phyloP scores from a whole-genome alignment of 2,113 vertebrate species.

The Cichladusa arquata region DNA sequence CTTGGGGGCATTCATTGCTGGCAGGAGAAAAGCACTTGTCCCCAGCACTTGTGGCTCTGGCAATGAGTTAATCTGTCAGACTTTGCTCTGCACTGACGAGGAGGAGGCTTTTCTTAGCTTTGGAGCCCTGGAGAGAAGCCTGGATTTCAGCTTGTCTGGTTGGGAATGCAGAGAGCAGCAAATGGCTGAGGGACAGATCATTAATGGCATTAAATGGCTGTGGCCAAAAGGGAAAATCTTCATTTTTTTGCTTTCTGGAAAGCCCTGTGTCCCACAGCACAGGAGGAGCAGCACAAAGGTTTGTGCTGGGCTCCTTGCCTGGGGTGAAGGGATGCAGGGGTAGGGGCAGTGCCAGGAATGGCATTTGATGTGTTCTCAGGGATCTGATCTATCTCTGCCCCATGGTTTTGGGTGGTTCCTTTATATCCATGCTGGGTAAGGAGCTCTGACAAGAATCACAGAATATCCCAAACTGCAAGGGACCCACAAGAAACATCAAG shows the following conservation, averaged over 20 bases:
- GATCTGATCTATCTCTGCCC: background rate
- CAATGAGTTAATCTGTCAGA: background rate
- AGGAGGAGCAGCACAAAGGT: background rate
- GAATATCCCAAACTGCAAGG: background rate
- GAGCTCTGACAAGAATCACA: background rate
- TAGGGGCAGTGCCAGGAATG: background rate
- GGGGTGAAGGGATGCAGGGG: background rate
- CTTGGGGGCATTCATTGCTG: background rate
- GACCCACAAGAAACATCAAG: accelerated
- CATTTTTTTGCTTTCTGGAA: background rate
- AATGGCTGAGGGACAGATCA: background rate
- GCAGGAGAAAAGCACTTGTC: background rate
- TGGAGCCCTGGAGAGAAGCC: background rate
- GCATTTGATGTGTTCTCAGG: background rate
- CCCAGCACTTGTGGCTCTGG: background rate
- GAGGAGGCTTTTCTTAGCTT: background rate
- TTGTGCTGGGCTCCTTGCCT: background rate
- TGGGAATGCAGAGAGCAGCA: background rate
- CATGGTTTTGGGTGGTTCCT: background rate
- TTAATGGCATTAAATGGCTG: background rate
- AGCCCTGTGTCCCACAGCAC: background rate
- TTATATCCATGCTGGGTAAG: background rate
- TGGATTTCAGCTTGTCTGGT: background rate
- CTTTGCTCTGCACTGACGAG: background rate
- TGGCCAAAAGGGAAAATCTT: background rate